Base-by-base conservation (phyloP, 2,888 invertebrate genomes). In the Tigriopus californicus region DNA sequence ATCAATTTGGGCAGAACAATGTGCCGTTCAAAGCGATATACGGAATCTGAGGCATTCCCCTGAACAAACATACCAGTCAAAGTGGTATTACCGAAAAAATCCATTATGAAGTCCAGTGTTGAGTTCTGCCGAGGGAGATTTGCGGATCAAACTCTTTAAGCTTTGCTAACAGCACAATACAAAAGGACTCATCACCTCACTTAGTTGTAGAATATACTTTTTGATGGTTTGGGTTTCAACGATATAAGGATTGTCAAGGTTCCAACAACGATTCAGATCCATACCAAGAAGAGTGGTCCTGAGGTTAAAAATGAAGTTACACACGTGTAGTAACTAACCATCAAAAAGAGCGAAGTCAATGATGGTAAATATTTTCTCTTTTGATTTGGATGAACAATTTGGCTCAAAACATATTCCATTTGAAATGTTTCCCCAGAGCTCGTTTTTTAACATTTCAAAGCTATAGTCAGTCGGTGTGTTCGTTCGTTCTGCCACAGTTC, bases 31-130 rank as follows among this genome's bases (percentile, higher is more conserved):
- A 46, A 58, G 8, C 58, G 20, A 73, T 85, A 86, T 15, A 91
- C 88, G 69, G 91, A 89, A 66, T 89, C 88, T 67, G 88, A 91
- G 0, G 86, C 83, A 70, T 94, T 95, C 22, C 95, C 97, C 67
- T 91, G 88, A 63, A 95, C 83, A 72, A 95, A 97, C 59, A 89
- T 83, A 10, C 95, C 95, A 68, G 86, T 83, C 62, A 90, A 79
- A 65, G 86, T 91, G n/a, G 87, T 81, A 69, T 95, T 91, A 10
- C 90, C 87, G 70, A 98, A 97, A 54, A 98, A 76, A 72, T 98
- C 97, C 61, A 98, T 78, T 62, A 92, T 86, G 70, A 94, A 89
- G 72, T 95, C 94, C 66, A 97, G 18, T 41, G 18, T 25, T 1
- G 11, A 18, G 10, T 25, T 54, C 54, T 54, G 41, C 2, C 10